Base-by-base conservation (phyloP, 2,797 vertebrate species). In the Arrhamphus sclerolepis region DNA sequence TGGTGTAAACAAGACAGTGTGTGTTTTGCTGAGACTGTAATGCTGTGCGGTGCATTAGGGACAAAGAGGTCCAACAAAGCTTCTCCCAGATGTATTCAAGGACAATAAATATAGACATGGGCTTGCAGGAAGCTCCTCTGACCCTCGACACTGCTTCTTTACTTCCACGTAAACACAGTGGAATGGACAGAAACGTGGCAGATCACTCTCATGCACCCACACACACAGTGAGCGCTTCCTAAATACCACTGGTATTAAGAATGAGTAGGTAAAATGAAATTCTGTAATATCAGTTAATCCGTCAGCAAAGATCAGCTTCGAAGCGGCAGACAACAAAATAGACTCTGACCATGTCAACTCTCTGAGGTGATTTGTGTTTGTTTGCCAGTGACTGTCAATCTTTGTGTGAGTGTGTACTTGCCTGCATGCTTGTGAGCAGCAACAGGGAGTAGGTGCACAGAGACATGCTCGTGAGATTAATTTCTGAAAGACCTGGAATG, bases 221-320 rank as follows among this genome's bases (percentile, higher is more conserved):
- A 60, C 40, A 57, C 11, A 24, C 14, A 31, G 21, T 43, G 46
- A 66, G 61, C 4, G 24, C 24, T 73, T 66, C 71, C 72, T 76
- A 87, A 88, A 88, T 80, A 78, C 61, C 77, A 62, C 19, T 51
- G 75, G 71, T 57, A 81, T 87, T 85, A 82, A 56, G 62, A 66
- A 60, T 66, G 44, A 55, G 60, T 62, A 68, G 78, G 84, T 83
- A 72, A 75, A 6, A 86, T 80, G 71, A 87, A 83, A 83, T 86
- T 83, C 67, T 79, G 81, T 82, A 85, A 84, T 85, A 83, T 81
- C 75, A 75, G 73, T 75, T 87, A 88, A 88, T 88, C 85, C 86
- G 66, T 83, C 54, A 50, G 80, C 60, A 87, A 89, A 89, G 76
- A 90, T 84, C 77, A 84, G 63, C 75, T 16, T 17, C 8, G 5